Base-by-base conservation (phyloP, 2,113 vertebrate species). In the Xenopus tropicalis region DNA sequence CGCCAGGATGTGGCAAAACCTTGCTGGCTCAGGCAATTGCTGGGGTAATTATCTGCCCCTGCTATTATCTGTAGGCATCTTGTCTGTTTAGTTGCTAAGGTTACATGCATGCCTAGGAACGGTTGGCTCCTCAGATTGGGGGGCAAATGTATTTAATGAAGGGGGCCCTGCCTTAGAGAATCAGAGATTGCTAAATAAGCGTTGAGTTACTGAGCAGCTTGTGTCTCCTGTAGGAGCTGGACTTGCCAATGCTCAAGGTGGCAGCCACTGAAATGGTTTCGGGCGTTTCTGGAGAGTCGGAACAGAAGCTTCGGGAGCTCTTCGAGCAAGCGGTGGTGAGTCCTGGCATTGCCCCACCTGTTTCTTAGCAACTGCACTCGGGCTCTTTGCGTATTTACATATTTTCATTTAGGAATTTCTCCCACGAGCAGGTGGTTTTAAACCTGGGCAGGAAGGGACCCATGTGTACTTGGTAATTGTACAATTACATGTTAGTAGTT, bases 191-290 rank as follows among this genome's bases (percentile, higher is more conserved):
- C n/a, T n/a, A n/a, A n/a, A n/a, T n/a, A n/a, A n/a, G n/a, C n/a
- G 29, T 7, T 37, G 29, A 37, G 6, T 37, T 37, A 37, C 5
- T 37, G 29, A 37, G 29, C 29, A 37, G 29, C 29, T 37, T 37
- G 10, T 78, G 78, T 80, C 24, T 79, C 14, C 83, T 74, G 11
- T 58, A 99, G 97, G 97, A 98, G 69, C 88, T 96, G 79, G 89
- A 91, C 58, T 79, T 98, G 65, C 96, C 95, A 0, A 84, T 98
- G 86, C 61, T 99, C 78, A 98, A 98, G 87, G 93, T 98, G n/a
- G 96, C 96, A 44, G 93, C 96, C 42, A 95, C 97, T 0, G 97
- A 99, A 84, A 79, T 98, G 75, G 96, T 99, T 54, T 98, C 97
- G 0, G 97, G 97, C 57, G 94, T 98, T 9, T 99, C 97, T 0